Percentiles rank a stretch among this genome's conserved stretches.
phyloP scores from a whole-genome alignment of 2,888 invertebrate species.

The Thyatira batis region DNA sequence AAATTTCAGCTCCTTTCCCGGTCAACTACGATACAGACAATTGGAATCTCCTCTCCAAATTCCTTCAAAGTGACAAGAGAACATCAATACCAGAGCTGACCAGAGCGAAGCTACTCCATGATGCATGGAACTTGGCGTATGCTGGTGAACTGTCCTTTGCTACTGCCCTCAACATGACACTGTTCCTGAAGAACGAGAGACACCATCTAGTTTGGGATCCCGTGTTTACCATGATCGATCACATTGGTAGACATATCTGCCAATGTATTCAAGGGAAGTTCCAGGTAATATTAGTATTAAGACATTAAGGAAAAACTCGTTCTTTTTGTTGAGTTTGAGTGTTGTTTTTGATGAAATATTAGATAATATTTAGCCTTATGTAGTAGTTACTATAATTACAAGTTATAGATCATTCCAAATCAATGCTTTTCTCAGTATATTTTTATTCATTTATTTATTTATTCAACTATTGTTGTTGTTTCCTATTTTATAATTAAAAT shows the following conservation, averaged over 20 bases:
- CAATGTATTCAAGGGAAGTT: constrained; percentile 86
- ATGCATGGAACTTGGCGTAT: constrained; percentile 90
- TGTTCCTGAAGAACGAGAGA: constrained; percentile 87
- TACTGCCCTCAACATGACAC: constrained; percentile 90
- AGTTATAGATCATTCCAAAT: too few relatives aligned
- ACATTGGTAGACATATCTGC: constrained; percentile 87
- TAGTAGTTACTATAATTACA: too few relatives aligned
- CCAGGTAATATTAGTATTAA: constrained; percentile 84
- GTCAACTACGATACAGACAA: constrained; percentile 91
- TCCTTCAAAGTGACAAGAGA: constrained; percentile 80
- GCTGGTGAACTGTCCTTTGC: constrained; percentile 89
- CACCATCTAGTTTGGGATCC: constrained; percentile 92
- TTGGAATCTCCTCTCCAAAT: constrained; percentile 88
- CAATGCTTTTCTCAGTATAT: too few relatives aligned
- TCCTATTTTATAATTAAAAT: too few relatives aligned
- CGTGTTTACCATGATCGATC: constrained; percentile 91
- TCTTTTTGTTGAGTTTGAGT: too few relatives aligned
- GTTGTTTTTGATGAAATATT: too few relatives aligned
- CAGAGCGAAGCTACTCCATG: constrained; percentile 88
- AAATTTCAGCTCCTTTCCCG: constrained; percentile 86
- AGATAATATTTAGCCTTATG: too few relatives aligned
- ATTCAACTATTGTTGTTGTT: too few relatives aligned
- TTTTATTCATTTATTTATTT: too few relatives aligned
- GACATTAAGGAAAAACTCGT: too few relatives aligned
- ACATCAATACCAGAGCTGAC: constrained; percentile 86